Base-by-base conservation (phyloP, 2,888 invertebrate species). In the Dioctria linearis region DNA sequence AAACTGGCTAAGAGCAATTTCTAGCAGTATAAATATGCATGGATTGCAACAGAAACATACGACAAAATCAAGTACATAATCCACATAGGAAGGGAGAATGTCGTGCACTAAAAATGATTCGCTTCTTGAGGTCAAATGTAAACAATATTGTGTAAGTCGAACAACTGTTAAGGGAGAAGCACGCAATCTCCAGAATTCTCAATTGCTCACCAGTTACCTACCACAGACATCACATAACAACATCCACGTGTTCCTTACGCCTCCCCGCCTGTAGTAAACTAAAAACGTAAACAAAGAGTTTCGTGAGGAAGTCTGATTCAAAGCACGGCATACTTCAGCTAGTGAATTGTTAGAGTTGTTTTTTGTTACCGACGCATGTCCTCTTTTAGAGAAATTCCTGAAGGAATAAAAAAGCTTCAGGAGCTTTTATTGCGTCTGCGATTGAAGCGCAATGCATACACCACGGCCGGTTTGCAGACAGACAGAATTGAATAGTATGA, bases 201-300 rank as follows among this genome's bases (percentile, higher is more conserved):
- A 54, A 54, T n/a, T 25, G 25, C 25, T 25, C 25, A 25, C 2
- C 25, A 25, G 25, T 25, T 25, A 25, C 25, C 25, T 25, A 25
- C 25, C 25, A 25, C 25, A 25, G 25, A 25, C 25, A 25, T 25
- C 25, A 25, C 54, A 54, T 54, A n/a, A 54, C 1, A 46, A 46
- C 0, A 54, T 6, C 73, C 73, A 73, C 73, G 73, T 73, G 73
- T 59, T 73, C 73, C 13, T 9, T 42, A 13, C 43, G 73, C 25
- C 25, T 25, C 25, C 25, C 25, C 25, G 25, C 11, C 40, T 39
- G 57, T 73, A 57, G 54, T 57, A 59, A 57, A 59, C 73, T 42
- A 73, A 73, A 71, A 73, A 73, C 57, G 73, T 73, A 73, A 73
- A 73, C 73, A 73, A 67, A 67, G 46, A 37, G 37, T 49, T 67